These are phyloP conservation scores for Calidris pugnax DNA, from an alignment of 2,113 vertebrate species.

Conservation along the genomic window DNA sequence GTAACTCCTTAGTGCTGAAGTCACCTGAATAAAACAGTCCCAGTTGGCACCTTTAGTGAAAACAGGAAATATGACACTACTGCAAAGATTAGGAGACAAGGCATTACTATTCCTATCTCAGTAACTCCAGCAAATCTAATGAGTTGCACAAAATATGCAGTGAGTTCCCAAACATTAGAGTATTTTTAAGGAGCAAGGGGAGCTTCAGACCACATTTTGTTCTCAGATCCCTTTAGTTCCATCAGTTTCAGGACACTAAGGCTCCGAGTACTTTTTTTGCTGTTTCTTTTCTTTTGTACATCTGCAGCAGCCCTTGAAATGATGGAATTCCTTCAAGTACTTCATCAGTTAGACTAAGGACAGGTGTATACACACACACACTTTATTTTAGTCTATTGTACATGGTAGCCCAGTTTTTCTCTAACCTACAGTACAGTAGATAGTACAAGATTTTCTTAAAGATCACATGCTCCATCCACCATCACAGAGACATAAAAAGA, in stretches of 20 bases:
- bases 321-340: neutral
- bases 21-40: neutral
- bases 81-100: neutral
- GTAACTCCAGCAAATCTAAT: neutral
- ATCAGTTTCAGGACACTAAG: neutral
- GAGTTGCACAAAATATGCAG: neutral
- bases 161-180: neutral
- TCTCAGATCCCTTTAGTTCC: neutral
- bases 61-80: neutral
- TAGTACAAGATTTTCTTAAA: neutral
- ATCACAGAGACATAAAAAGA: neutral
- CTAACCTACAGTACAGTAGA: neutral
- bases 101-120: neutral
- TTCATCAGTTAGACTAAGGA: neutral
- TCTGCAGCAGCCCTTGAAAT: neutral
- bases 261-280: neutral
- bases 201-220: neutral
- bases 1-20: neutral
- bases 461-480: neutral
- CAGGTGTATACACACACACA: neutral
- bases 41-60: neutral
- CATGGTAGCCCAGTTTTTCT: neutral
- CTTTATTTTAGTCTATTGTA: neutral
- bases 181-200: neutral
- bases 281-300: neutral